Evolutionary conservation across 2,113 vertebrate species (phyloP).

Genomic region (Candoia aspera): DNA sequence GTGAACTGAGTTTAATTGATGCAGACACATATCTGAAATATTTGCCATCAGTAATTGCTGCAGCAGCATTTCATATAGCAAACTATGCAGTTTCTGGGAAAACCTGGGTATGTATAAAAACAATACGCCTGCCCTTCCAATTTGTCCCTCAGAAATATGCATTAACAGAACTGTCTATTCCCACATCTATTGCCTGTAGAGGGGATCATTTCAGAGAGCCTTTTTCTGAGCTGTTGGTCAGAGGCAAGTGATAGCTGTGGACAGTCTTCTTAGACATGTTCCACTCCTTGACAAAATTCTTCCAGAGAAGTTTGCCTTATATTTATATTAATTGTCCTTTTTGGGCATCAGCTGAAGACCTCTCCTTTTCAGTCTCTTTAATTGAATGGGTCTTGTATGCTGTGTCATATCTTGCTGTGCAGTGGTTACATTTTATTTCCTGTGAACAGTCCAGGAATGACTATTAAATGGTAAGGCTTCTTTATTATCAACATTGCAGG

Average conservation of each 20-base stretch:
- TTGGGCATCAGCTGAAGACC: neutral
- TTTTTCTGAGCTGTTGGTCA: neutral
- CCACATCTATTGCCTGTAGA: neutral
- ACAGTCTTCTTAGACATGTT: neutral
- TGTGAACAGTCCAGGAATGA: neutral
- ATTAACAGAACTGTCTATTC: neutral
- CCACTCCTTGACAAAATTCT: neutral
- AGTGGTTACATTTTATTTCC: neutral
- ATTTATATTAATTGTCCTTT: neutral
- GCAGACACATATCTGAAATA: constrained; percentile 94
- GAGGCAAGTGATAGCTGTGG: neutral
- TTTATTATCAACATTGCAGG: neutral
- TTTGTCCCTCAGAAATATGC: neutral
- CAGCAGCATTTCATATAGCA: constrained; percentile 87
- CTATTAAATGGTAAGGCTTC: too few relatives aligned
- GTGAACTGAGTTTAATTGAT: constrained; percentile 92
- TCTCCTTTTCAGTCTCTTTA: neutral
- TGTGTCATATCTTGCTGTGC: neutral
- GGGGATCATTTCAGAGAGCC: neutral
- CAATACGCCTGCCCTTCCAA: neutral
- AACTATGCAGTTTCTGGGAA: constrained; percentile 82
- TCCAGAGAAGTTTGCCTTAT: neutral
- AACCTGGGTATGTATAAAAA: constrained; percentile 83
- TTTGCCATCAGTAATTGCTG: constrained; percentile 89
- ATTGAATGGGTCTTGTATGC: neutral